These are phyloP conservation scores for Cyclophora albipunctata DNA, from an alignment of 2,888 invertebrate genomes.

Conservation along the genomic window DNA sequence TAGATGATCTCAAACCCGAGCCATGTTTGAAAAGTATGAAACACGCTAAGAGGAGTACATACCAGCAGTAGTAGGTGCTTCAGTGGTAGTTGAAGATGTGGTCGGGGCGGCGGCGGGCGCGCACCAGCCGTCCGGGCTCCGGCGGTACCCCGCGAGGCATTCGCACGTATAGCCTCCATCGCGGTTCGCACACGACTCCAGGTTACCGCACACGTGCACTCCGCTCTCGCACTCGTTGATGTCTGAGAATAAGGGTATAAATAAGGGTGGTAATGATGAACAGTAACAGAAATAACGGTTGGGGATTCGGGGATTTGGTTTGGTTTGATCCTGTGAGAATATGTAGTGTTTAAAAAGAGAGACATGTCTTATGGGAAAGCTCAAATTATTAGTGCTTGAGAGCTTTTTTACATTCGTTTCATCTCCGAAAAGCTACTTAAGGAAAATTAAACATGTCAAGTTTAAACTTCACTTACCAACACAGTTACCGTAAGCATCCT, in stretches of 20 bases:
- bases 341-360: not conserved
- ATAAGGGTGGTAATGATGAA: not conserved
- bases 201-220: constrained; percentile 32
- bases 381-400: too few relatives aligned
- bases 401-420: too few relatives aligned
- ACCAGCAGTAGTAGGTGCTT: constrained; percentile 23
- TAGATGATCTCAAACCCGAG: too few relatives aligned
- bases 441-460: too few relatives aligned
- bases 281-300: too few relatives aligned
- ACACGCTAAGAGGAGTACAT: constrained; percentile 1
- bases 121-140: constrained; percentile 72
- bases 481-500: constrained; percentile 6
- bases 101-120: constrained; percentile 23
- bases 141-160: constrained; percentile 85
- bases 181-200: constrained; percentile 34
- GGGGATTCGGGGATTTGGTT: too few relatives aligned
- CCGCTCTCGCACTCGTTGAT: constrained; percentile 82
- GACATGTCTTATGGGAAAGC: too few relatives aligned
- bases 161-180: constrained; percentile 88
- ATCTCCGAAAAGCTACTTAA: too few relatives aligned
- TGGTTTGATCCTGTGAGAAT: too few relatives aligned
- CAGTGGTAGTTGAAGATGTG: constrained; percentile 21
- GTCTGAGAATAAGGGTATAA: constrained; percentile 71
- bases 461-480: constrained; percentile 2
- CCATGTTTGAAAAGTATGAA: not conserved